phyloP scores from a whole-genome alignment of 2,888 invertebrate genomes.

The Philonicus albiceps region DNA sequence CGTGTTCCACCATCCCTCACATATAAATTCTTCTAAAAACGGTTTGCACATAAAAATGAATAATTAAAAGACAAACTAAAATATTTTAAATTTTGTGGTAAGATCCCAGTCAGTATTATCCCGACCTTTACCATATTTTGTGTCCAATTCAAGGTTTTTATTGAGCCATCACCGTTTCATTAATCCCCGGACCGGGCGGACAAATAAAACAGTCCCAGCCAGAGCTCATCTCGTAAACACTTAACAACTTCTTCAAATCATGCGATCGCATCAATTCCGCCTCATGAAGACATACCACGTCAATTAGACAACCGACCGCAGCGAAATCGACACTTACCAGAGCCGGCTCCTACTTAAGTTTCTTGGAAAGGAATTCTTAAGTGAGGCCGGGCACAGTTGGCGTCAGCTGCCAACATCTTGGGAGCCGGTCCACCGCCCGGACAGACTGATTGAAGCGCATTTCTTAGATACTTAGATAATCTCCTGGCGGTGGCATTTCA shows the following conservation, averaged over 20 bases:
- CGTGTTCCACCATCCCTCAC: too few relatives aligned
- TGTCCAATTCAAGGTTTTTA: neutral
- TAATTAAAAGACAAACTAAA: neutral
- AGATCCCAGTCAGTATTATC: neutral
- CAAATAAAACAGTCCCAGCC: neutral
- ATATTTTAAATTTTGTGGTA: neutral
- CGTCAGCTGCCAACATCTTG: too few relatives aligned
- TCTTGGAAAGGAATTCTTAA: neutral
- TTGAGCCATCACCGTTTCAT: conserved; percentile 4
- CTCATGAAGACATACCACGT: conserved; percentile 30
- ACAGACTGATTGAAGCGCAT: neutral
- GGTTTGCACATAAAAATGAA: neutral
- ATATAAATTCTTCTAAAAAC: too few relatives aligned
- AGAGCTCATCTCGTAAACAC: neutral
- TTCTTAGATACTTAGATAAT: neutral
- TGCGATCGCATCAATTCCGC: conserved; percentile 13
- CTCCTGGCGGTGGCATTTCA: neutral
- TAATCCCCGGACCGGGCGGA: neutral
- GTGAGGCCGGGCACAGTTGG: too few relatives aligned
- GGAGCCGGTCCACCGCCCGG: too few relatives aligned
- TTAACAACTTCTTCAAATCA: conserved; percentile 29
- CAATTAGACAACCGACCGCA: conserved; percentile 6
- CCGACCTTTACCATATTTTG: neutral
- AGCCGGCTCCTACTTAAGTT: neutral
- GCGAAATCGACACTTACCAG: conserved; percentile 15